Evolutionary conservation across 1,140 invertebrate genomes (phyloP).

Genomic region (Nixonia krombeini): DNA sequence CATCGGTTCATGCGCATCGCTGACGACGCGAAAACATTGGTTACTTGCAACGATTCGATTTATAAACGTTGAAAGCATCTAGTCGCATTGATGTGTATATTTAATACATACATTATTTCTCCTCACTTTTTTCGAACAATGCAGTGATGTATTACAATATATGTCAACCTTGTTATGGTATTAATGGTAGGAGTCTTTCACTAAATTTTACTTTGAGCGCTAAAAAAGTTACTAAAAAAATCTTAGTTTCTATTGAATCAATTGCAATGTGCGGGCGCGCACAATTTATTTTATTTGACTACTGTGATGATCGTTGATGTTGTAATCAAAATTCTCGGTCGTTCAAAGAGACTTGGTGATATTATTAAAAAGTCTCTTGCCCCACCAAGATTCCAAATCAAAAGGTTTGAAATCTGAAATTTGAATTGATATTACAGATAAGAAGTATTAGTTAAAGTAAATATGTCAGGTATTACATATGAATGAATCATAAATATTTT

Average conservation of each 20-base stretch:
- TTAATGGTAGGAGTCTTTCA: background rate
- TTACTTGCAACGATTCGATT: too few relatives aligned
- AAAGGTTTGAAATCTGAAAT: conserved; percentile 86
- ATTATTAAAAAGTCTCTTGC: conserved; percentile 84
- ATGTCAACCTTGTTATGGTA: too few relatives aligned
- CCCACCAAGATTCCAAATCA: conserved; percentile 91
- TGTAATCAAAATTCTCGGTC: background rate
- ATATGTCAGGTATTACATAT: conserved; percentile 12
- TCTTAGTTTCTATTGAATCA: conserved; percentile 11
- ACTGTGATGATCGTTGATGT: conserved; percentile 3
- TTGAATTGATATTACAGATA: background rate
- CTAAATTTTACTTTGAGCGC: conserved; percentile 1
- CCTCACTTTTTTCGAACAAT: too few relatives aligned
- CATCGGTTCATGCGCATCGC: too few relatives aligned
- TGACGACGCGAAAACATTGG: too few relatives aligned
- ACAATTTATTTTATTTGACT: conserved; percentile 14
- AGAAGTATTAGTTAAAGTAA: conserved; percentile 3
- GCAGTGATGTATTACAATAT: too few relatives aligned
- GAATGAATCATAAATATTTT: too few relatives aligned
- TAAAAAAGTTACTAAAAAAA: conserved; percentile 1
- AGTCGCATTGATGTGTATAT: too few relatives aligned
- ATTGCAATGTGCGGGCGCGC: conserved; percentile 2
- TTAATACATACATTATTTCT: too few relatives aligned
- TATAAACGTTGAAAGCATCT: too few relatives aligned
- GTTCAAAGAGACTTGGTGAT: conserved; percentile 81